Conservation (phyloP, 2,113 vertebrate species). For the Castor canadensis region DNA sequence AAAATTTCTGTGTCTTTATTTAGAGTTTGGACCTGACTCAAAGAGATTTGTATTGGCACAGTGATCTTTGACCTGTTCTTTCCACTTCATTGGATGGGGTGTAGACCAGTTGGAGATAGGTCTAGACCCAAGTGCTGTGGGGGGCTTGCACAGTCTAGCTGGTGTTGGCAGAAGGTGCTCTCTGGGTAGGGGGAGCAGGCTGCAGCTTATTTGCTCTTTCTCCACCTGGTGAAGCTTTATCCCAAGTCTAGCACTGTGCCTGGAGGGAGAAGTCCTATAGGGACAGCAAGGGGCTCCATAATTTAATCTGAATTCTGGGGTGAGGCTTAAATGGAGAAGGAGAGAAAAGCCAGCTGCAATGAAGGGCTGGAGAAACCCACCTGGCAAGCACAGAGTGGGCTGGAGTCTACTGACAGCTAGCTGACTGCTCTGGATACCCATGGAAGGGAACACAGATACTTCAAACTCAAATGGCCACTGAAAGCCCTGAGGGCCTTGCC, state of each 20-base stretch:
- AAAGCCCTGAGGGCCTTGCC: neutral
- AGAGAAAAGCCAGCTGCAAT: neutral
- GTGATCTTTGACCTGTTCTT: neutral
- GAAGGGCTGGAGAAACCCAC: neutral
- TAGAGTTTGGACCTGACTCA: neutral
- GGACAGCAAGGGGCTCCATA: accelerated
- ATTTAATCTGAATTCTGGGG: neutral
- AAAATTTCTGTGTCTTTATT: neutral
- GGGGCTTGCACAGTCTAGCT: neutral
- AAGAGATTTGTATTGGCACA: neutral
- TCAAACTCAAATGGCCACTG: neutral
- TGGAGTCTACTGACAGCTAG: neutral
- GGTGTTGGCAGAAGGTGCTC: neutral
- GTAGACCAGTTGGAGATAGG: neutral
- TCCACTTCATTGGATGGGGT: neutral
- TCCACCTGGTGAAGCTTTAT: accelerated
- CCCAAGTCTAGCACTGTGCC: neutral
- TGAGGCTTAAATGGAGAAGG: neutral
- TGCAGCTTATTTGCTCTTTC: neutral
- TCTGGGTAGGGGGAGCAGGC: neutral
- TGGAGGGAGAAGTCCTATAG: neutral
- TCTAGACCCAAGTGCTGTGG: neutral
- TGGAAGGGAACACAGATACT: neutral
- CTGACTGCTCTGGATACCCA: accelerated
- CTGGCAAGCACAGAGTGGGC: neutral